Base-by-base conservation (phyloP, 2,888 invertebrate genomes). In the Coremacera marginata region DNA sequence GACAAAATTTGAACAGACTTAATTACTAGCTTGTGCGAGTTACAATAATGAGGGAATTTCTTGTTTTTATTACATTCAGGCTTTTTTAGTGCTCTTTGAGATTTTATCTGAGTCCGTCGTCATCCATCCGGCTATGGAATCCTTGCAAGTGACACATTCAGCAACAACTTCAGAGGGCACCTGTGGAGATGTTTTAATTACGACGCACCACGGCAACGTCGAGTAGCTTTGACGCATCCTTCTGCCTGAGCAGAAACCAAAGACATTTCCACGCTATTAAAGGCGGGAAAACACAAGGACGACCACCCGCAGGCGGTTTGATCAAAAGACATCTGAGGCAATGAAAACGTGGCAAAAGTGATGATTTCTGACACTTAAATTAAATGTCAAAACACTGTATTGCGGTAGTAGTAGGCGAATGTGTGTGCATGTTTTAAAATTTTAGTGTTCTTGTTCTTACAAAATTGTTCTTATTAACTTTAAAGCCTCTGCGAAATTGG, bases 111-210 rank as follows among this genome's bases (percentile, higher is more conserved):
- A 68, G 77, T 51, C 73, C 19, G 76, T 71, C 19, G 76, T 75
- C 81, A 44, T 49, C 74, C 81, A 82, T 82, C 81, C 82, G 80
- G 79, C 79, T 79, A 80, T 79, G 84, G 88, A 87, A 87, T 84
- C 87, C 88, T 83, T 87, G 87, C 87, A 88, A 88, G 86, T 87
- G 87, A 88, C 85, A 84, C 82, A 81, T 84, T 82, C 85, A 83
- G 83, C 81, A 78, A 83, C 82, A 82, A 84, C 84, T 86, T 86
- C 86, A 88, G 87, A 87, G 87, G 81, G 84, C 87, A 87, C 87
- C 87, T 88, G 88, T 84, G 84, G 87, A 75, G 87, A 80, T 81
- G 82, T 86, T 87, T 87, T 87, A 87, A 87, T 87, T 87, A 87
- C 88, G 85, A 79, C 79, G 82, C 83, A 82, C 82, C 81, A 79